Evolutionary conservation across 2,888 invertebrate genomes (phyloP).

Genomic region (Mesorhabditis spiculigera): DNA sequence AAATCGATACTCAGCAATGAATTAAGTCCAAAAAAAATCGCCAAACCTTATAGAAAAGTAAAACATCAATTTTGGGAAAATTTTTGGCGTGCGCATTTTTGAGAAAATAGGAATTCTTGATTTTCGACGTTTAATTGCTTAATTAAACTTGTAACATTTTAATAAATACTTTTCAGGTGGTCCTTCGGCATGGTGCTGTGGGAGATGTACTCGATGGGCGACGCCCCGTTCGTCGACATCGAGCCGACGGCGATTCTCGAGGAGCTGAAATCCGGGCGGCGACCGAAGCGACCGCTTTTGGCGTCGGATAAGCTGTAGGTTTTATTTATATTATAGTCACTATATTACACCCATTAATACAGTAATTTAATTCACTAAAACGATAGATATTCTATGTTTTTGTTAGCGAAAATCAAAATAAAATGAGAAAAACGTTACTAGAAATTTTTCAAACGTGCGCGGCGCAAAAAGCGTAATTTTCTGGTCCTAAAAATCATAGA

Average conservation of each 20-base stretch:
- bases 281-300: constrained; percentile 42
- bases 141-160: not conserved
- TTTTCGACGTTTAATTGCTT: not conserved
- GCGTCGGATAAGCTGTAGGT: constrained; percentile 46
- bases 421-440: not conserved
- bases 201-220: constrained; percentile 54
- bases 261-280: constrained; percentile 38
- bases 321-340: too few relatives aligned
- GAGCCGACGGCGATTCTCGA: constrained; percentile 41
- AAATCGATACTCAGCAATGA: too few relatives aligned
- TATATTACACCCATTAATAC: too few relatives aligned
- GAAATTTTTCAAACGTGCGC: not conserved
- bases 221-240: constrained; percentile 43
- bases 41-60: too few relatives aligned
- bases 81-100: too few relatives aligned
- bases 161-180: constrained; percentile 31
- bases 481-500: too few relatives aligned
- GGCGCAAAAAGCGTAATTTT: too few relatives aligned
- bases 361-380: too few relatives aligned
- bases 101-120: too few relatives aligned
- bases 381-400: too few relatives aligned
- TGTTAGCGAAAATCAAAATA: constrained; percentile 3
- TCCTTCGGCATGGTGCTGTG: constrained; percentile 49
- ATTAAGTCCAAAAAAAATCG: too few relatives aligned
- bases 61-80: too few relatives aligned